Evolutionary conservation across 1,140 invertebrate species (phyloP), one percentile per base, ranked within the genome.

Genomic region (Whitmania pigra): DNA sequence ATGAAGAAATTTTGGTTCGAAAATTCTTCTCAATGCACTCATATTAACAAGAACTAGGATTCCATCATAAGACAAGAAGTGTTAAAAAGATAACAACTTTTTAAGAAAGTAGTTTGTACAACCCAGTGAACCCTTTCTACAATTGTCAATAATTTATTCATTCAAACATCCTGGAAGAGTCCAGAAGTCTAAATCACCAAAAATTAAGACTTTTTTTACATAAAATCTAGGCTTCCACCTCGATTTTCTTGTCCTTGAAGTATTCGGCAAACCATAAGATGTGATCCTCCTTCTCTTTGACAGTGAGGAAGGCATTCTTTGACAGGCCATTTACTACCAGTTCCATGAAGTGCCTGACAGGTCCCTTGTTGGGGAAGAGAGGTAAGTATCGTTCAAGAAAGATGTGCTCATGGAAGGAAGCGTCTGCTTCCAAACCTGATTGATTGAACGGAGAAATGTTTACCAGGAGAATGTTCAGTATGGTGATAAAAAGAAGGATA

Each of bases 301-400:
- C 91, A 20, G 89, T 90, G 73, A 97, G 84, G 80, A 90, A 93
- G 6, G 92, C 88, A 85, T 97, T 99, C 82, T 94, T 94, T 0
- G 92, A 93, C 15, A 98, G 84, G n/a, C 93, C 94, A 0, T 90
- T 86, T 76, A 89, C 90, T 0, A 97, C 93, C 9, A 97, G 84
- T 80, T 98, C 93, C 94, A 99, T 98, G 80, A 96, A 98, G 81
- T 97, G 91, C 22, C 91, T 84, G 72, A 99, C 86, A 0, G 94
- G 93, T 0, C 94, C 94, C 77, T 85, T 87, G 53, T 83, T 85
- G 0, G 95, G 94, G 83, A 95, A 97, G 89, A 91, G 94, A 13
- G 43, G 43, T 27, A 97, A 83, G 79, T 93, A 87, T 25, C 85
- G 81, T 74, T 97, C 93, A 13, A 98, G 81, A 80, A 98, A 96